Base-by-base conservation (phyloP, 1,140 invertebrate genomes). In the Drosophila kepulauana region DNA sequence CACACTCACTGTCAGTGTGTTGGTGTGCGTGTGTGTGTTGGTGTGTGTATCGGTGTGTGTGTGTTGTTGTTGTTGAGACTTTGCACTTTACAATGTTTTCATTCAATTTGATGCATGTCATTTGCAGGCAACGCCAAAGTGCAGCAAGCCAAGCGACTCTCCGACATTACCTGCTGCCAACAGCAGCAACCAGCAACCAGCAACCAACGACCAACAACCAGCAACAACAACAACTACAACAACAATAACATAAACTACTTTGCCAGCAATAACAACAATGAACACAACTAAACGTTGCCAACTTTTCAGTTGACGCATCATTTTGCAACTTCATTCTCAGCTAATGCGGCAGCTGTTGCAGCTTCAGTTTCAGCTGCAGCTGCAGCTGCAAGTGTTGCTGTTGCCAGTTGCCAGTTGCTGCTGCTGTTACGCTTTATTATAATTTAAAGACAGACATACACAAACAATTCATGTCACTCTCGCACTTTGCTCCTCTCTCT, bases 251-350 rank as follows among this genome's bases (percentile, higher is more conserved):
- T 49, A 56, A 56, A 54, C 57, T 20, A 66, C 64, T 59, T 52
- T 25, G 11, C 41, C 13, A 57, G 28, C 49, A 64, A 48, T 15
- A 33, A 41, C 57, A 69, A 38, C 56, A 51, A 20, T 59, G 52
- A 51, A 7, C 20, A 16, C 54, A 62, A 43, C 66, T 64, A 66
- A 43, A 43, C 43, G 33, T 59, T 75, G 59, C 13, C 59, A 75
- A 64, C 64, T 69, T 79, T 80, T 61, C 30, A 52, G 66, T 54
- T 79, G 62, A 64, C 58, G 72, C 78, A 68, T 69, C 46, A 62
- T 76, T 76, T 72, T 59, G 48, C 66, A 87, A 86, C 76, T 87
- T 82, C 56, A 79, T 82, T 79, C 82, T 49, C 71, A 81, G 82
- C 78, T 75, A 78, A 81, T 74, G 82, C 79, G 48, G 48, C 35